These are phyloP conservation scores for Nanger granti DNA, from an alignment of 2,113 vertebrate genomes.

Conservation along the genomic window DNA sequence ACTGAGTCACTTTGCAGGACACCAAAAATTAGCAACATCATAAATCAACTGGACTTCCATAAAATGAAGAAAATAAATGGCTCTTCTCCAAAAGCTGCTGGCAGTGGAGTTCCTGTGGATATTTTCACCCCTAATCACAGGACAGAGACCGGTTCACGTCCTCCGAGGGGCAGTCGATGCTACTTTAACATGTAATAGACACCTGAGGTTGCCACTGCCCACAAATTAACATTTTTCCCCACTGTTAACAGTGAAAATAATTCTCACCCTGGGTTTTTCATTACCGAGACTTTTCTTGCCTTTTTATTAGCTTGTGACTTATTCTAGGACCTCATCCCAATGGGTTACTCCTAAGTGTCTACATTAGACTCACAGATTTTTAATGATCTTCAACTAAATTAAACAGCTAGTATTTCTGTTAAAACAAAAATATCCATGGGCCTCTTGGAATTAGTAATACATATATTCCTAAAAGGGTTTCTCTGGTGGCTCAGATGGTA, in stretches of 20 bases:
- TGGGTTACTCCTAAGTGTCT: neutral
- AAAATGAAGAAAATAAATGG: neutral
- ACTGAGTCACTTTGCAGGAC: neutral
- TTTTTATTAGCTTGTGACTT: neutral
- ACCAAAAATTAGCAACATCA: neutral
- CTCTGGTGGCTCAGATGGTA: neutral
- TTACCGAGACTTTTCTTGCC: neutral
- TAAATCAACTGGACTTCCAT: neutral
- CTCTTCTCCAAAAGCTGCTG: neutral
- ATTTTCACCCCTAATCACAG: neutral
- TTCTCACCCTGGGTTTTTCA: neutral
- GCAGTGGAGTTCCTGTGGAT: accelerated
- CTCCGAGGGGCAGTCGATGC: neutral
- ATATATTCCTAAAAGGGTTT: neutral
- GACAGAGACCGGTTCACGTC: neutral
- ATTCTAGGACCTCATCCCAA: neutral
- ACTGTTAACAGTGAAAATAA: neutral
- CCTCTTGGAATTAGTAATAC: neutral
- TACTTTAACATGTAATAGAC: neutral
- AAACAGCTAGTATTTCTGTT: neutral
- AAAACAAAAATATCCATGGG: neutral
- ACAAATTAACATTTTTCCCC: too few species aligned
- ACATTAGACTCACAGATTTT: neutral
- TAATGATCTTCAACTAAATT: neutral
- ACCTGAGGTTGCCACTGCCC: neutral